These are phyloP conservation scores for Tylochromis polylepis DNA, from an alignment of 2,113 vertebrate species.

Conservation along the genomic window DNA sequence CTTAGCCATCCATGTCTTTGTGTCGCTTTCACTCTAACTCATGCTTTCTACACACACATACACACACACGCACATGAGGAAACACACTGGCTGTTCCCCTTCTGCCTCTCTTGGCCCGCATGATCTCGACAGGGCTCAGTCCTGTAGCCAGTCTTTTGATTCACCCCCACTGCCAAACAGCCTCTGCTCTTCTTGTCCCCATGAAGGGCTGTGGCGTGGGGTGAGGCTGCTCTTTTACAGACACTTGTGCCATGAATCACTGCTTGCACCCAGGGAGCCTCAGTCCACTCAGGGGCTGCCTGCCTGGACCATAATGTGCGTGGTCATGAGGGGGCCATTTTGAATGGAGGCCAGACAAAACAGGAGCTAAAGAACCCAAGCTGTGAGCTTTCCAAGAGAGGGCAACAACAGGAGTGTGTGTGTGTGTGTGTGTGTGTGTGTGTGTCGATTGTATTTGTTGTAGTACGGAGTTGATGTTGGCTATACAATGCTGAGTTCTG, in stretches of 20 bases:
- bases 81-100: slow-evolving; percentile 4
- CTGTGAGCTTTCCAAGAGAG: slow-evolving; percentile 57
- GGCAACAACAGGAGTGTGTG: slow-evolving; percentile 27
- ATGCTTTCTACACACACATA: background rate
- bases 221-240: slow-evolving; percentile 67
- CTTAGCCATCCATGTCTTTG: slow-evolving; percentile 38
- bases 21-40: slow-evolving; percentile 7
- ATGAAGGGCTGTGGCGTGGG: slow-evolving; percentile 36
- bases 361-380: slow-evolving; percentile 59
- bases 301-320: slow-evolving; percentile 53
- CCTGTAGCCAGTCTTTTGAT: slow-evolving; percentile 49
- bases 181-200: slow-evolving; percentile 40
- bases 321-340: slow-evolving; percentile 67
- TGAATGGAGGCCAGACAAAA: slow-evolving; percentile 67
- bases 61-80: background rate
- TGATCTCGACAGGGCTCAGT: slow-evolving; percentile 38
- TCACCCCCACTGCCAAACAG: slow-evolving; percentile 48
- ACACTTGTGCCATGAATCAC: slow-evolving; percentile 68
- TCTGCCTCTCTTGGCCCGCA: background rate
- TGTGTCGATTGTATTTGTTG: slow-evolving; percentile 42
- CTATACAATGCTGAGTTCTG: slow-evolving; percentile 45
- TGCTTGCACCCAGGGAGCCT: slow-evolving; percentile 60
- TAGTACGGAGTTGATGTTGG: slow-evolving; percentile 21
- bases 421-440: background rate
- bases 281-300: slow-evolving; percentile 59